Conservation (phyloP, 1,140 invertebrate genomes). For the Eupristina koningsbergeri region DNA sequence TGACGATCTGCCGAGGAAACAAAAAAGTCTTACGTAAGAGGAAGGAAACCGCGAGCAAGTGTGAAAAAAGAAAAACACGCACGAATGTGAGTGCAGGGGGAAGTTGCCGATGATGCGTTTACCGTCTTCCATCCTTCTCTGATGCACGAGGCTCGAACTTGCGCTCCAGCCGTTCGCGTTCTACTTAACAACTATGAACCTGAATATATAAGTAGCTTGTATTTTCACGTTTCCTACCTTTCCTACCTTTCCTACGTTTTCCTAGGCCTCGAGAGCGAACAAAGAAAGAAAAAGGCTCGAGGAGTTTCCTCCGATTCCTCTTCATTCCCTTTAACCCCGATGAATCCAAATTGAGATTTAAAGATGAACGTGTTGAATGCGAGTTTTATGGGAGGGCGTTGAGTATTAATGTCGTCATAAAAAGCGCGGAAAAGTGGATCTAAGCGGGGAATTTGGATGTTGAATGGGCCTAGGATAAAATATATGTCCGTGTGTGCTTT, state of each 20-base stretch:
- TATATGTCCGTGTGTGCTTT: too few relatives aligned
- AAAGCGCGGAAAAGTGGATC: background rate
- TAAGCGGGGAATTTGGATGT: background rate
- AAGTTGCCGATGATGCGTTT: background rate
- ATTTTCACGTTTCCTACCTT: background rate
- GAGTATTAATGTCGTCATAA: background rate
- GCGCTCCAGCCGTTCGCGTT: background rate
- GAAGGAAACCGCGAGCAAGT: background rate
- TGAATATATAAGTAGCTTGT: slow-evolving; percentile 27
- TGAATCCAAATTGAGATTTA: slow-evolving; percentile 13
- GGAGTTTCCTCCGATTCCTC: background rate
- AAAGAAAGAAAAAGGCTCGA: background rate
- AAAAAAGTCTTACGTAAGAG: slow-evolving; percentile 2
- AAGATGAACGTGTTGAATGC: slow-evolving; percentile 19
- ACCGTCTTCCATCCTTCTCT: background rate
- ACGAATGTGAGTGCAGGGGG: too few relatives aligned
- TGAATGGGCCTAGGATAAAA: background rate
- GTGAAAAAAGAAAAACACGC: too few relatives aligned
- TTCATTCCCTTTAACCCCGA: background rate
- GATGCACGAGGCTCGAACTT: background rate
- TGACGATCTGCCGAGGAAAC: background rate
- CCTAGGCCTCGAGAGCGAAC: too few relatives aligned
- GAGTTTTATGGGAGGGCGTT: background rate
- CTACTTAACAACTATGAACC: slow-evolving; percentile 12
- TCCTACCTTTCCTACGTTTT: too few relatives aligned